Conservation (phyloP, 2,113 vertebrate genomes). For the Nyctereutes procyonoides region DNA sequence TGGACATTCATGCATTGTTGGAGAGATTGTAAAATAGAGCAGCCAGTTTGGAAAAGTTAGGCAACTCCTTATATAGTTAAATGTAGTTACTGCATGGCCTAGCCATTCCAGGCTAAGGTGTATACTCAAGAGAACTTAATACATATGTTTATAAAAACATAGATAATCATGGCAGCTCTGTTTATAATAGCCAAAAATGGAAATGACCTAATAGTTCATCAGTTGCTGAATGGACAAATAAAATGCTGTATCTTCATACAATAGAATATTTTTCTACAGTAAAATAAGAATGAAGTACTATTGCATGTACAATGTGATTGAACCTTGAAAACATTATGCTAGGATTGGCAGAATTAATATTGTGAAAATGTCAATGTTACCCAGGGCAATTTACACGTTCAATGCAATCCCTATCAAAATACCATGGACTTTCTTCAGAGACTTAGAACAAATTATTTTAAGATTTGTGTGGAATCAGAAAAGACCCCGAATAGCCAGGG, state of each 20-base stretch:
- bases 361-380: too few species aligned
- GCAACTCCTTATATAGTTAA: not conserved
- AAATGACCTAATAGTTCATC: not conserved
- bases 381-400: too few species aligned
- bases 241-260: not conserved
- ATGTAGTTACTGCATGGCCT: not conserved
- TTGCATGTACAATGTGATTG: not conserved
- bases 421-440: too few species aligned
- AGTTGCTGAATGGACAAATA: not conserved
- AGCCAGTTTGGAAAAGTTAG: not conserved
- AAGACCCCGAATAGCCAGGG: too few species aligned
- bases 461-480: too few species aligned
- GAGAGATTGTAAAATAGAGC: not conserved
- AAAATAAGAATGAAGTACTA: not conserved
- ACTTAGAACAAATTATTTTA: too few species aligned
- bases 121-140: not conserved
- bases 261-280: not conserved
- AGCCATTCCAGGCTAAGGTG: not conserved
- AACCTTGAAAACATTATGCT: not conserved
- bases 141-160: not conserved
- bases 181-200: not conserved
- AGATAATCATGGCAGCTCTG: not conserved
- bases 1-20: not conserved
- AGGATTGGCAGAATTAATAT: too few species aligned
- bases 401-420: too few species aligned